A percentile compares a stretch with the other conserved stretches of the same genome.
Evolutionary conservation across 2,113 vertebrate genomes (phyloP).

Genomic region (Pseudorasbora parva): DNA sequence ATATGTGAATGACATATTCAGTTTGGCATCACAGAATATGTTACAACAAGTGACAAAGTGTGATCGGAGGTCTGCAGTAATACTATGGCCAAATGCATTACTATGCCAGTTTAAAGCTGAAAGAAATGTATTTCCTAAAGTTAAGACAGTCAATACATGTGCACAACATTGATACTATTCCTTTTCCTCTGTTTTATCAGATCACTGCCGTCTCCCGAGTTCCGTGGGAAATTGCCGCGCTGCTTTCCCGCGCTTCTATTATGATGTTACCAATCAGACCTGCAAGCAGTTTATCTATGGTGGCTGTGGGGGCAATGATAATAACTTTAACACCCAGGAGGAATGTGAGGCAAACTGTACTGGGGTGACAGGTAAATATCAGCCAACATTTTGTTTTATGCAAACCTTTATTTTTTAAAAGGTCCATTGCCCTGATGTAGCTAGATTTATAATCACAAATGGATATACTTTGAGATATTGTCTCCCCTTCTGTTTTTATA

Average conservation of each 20-base stretch:
- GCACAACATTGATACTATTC: neutral
- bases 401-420: neutral
- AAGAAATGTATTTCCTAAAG: neutral
- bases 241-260: conserved; percentile 75
- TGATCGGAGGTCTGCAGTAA: neutral
- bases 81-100: neutral
- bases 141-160: neutral
- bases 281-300: conserved; percentile 80
- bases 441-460: neutral
- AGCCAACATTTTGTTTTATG: neutral
- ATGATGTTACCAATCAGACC: conserved; percentile 62
- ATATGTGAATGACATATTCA: neutral
- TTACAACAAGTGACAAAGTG: neutral
- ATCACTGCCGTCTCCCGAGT: conserved; percentile 60
- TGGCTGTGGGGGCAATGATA: conserved; percentile 78
- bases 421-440: neutral
- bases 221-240: conserved; percentile 77
- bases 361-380: conserved; percentile 63
- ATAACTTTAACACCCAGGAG: conserved; percentile 71
- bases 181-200: conserved; percentile 60
- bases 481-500: neutral
- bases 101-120: neutral
- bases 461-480: neutral
- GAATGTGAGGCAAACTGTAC: conserved; percentile 73
- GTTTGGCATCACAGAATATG: neutral